Evolutionary conservation across 1,140 invertebrate genomes (phyloP).

Genomic region (Euschistus heros): DNA sequence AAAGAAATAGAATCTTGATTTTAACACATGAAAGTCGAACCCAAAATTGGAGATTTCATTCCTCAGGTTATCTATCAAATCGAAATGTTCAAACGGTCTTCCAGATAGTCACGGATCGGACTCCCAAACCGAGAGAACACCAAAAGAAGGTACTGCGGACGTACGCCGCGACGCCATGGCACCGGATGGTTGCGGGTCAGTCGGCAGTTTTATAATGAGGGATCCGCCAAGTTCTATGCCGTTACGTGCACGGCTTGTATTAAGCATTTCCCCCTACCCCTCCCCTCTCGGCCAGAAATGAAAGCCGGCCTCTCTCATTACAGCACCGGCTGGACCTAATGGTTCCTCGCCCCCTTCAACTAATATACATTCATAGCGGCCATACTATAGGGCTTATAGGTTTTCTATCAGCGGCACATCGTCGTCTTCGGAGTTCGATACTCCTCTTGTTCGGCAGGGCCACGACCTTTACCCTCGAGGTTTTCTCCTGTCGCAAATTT

Average conservation of each 20-base stretch:
- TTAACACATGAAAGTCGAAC: too few species aligned
- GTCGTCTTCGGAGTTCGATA: neutral
- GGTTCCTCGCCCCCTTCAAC: slow-evolving; percentile 12
- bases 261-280: slow-evolving; percentile 14
- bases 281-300: slow-evolving; percentile 7
- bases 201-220: slow-evolving; percentile 7
- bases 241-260: slow-evolving; percentile 21
- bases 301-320: slow-evolving; percentile 24
- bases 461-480: neutral
- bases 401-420: neutral
- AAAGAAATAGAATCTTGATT: too few species aligned
- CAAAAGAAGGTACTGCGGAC: too few species aligned
- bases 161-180: too few species aligned
- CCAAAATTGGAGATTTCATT: too few species aligned
- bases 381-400: neutral
- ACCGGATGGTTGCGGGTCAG: neutral
- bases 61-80: too few species aligned
- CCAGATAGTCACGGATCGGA: too few species aligned
- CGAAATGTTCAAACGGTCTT: too few species aligned
- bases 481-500: neutral
- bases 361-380: slow-evolving; percentile 10
- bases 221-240: slow-evolving; percentile 1
- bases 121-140: too few species aligned
- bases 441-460: too few species aligned
- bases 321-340: slow-evolving; percentile 22